Evolutionary conservation across 2,797 vertebrate species (phyloP).

Genomic region (Glossophaga mutica): DNA sequence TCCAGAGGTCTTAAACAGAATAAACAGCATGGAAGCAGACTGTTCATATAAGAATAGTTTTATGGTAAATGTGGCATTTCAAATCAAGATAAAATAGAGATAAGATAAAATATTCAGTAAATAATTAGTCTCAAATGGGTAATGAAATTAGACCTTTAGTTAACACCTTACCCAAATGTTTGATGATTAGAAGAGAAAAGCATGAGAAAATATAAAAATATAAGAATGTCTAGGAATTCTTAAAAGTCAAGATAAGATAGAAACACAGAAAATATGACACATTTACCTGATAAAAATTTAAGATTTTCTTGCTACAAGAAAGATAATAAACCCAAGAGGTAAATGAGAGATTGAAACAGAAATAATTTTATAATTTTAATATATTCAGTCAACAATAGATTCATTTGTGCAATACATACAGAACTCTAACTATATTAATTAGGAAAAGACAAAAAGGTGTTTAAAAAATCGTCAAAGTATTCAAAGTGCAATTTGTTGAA

Average conservation of each 20-base stretch:
- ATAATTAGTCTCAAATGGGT: not conserved
- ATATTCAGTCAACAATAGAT: not conserved
- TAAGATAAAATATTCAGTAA: not conserved
- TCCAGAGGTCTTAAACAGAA: not conserved
- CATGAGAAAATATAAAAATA: not conserved
- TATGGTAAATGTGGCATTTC: conserved; percentile 25
- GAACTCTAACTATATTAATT: not conserved
- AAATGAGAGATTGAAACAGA: not conserved
- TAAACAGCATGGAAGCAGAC: not conserved
- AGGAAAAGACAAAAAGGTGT: not conserved
- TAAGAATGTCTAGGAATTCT: not conserved
- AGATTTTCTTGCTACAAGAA: not conserved
- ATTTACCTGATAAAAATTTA: not conserved
- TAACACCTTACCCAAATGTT: not conserved
- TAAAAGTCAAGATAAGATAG: not conserved
- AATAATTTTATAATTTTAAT: conserved; percentile 15
- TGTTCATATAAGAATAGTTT: not conserved
- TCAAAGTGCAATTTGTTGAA: not conserved
- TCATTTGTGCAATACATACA: not conserved
- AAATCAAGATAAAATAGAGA: not conserved
- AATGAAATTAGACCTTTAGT: not conserved
- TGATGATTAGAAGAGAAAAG: not conserved
- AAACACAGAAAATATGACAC: not conserved
- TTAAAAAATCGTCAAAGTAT: not conserved
- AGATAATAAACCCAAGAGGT: not conserved